Percentiles rank a stretch among this genome's conserved stretches.
Conservation (phyloP, 2,888 invertebrate genomes). For the Notocelia uddmanniana region DNA sequence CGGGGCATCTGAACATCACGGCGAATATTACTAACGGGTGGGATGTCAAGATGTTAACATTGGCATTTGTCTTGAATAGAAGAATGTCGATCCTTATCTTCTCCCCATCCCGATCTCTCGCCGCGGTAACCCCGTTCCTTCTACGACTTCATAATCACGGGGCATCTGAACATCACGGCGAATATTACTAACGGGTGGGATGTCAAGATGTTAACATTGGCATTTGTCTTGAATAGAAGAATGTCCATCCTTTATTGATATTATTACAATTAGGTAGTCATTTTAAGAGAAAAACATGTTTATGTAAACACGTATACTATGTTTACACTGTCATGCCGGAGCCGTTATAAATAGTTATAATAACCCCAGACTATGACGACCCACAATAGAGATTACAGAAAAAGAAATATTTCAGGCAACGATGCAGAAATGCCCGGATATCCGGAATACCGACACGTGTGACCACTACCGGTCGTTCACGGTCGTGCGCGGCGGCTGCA, state of each 20-base stretch:
- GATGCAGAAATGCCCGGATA: conserved; percentile 71
- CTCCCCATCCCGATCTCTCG: not conserved
- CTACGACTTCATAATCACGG: conserved; percentile 60
- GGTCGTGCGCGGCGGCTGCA: conserved; percentile 61
- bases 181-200: conserved; percentile 66
- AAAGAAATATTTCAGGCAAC: conserved; percentile 58
- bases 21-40: conserved; percentile 65
- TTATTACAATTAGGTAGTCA: too few relatives aligned
- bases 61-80: not conserved
- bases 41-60: conserved; percentile 63
- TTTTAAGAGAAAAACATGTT: too few relatives aligned
- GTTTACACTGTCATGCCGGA: too few relatives aligned
- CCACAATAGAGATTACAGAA: too few relatives aligned
- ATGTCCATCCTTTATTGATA: not conserved
- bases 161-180: conserved; percentile 59
- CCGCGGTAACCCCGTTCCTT: conserved; percentile 54
- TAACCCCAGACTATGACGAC: too few relatives aligned
- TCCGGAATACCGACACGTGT: conserved; percentile 71
- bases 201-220: conserved; percentile 61
- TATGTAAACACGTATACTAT: too few relatives aligned
- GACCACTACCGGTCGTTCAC: conserved; percentile 63
- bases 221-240: not conserved
- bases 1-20: conserved; percentile 61
- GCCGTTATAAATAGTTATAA: too few relatives aligned
- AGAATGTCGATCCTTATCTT: not conserved